Percentiles rank a stretch among this genome's conserved stretches.
phyloP scores from a whole-genome alignment of 2,888 invertebrate species.

The Eupeodes latifasciatus region DNA sequence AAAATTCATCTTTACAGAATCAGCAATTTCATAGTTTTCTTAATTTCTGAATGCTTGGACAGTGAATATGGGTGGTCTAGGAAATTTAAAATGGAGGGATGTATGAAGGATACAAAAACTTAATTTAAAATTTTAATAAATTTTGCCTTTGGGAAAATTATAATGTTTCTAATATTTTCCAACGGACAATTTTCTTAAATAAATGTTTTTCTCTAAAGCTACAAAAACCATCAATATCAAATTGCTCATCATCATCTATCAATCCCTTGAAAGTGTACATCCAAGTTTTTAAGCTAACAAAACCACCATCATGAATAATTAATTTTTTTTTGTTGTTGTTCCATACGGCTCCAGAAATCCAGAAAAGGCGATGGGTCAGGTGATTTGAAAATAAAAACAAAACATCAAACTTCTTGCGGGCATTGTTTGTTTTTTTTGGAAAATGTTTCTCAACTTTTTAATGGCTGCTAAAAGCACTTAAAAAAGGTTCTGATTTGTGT shows the following conservation, averaged over 20 bases:
- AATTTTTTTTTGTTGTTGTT: slow-evolving; percentile 46
- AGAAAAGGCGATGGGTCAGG: slow-evolving; percentile 68
- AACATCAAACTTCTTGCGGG: slow-evolving; percentile 54
- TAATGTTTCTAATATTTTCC: no score
- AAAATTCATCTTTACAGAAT: no score
- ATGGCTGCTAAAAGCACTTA: slow-evolving; percentile 75
- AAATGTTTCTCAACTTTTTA: slow-evolving; percentile 69
- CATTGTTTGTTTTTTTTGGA: slow-evolving; percentile 52
- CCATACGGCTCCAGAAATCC: neutral
- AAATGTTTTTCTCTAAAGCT: no score
- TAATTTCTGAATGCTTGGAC: no score
- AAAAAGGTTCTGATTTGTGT: slow-evolving; percentile 57
- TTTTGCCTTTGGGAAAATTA: no score
- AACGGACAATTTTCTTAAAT: no score
- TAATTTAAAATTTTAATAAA: no score
- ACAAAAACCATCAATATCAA: neutral
- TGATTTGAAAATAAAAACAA: slow-evolving; percentile 70
- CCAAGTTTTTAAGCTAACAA: slow-evolving; percentile 51
- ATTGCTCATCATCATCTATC: slow-evolving; percentile 47
- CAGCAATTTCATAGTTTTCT: no score
- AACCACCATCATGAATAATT: slow-evolving; percentile 73
- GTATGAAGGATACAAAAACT: no score
- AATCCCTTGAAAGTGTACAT: slow-evolving; percentile 45
- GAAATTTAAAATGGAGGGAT: no score
- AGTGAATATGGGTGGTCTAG: no score